Percentiles rank a stretch among this genome's conserved stretches.
phyloP scores from a whole-genome alignment of 2,797 vertebrate species.

The Chromis chromis region DNA sequence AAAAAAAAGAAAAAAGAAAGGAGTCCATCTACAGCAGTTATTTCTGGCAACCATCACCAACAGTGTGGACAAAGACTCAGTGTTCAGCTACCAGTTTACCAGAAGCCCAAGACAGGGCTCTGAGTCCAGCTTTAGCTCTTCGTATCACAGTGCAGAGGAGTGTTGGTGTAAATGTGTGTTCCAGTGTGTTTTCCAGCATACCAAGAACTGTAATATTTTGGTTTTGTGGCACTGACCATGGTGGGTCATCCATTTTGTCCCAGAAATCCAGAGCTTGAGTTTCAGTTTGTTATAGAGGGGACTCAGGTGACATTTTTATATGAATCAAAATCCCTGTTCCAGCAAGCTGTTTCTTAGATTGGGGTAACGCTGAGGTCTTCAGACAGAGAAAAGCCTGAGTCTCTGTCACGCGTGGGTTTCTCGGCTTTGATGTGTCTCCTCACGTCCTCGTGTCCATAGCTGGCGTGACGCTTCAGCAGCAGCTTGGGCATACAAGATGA shows the following conservation, averaged over 20 bases:
- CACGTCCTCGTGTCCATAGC: slow-evolving; percentile 87
- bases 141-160: slow-evolving; percentile 57
- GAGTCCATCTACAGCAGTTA: slow-evolving; percentile 42
- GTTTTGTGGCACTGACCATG: slow-evolving; percentile 22
- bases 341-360: slow-evolving; percentile 60
- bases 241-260: slow-evolving; percentile 10
- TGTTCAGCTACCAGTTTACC: slow-evolving; percentile 59
- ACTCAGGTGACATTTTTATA: not conserved
- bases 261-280: slow-evolving; percentile 22
- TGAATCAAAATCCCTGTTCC: slow-evolving; percentile 17
- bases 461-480: slow-evolving; percentile 86
- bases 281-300: slow-evolving; percentile 16
- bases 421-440: slow-evolving; percentile 86
- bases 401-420: slow-evolving; percentile 87
- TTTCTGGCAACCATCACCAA: slow-evolving; percentile 28
- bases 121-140: slow-evolving; percentile 42
- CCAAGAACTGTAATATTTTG: slow-evolving; percentile 38
- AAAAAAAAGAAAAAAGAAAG: slow-evolving; percentile 12
- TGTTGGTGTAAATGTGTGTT: slow-evolving; percentile 32
- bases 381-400: slow-evolving; percentile 93
- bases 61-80: slow-evolving; percentile 45
- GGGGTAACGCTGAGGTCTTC: slow-evolving; percentile 92
- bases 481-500: slow-evolving; percentile 78
- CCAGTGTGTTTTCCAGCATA: slow-evolving; percentile 70
- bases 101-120: slow-evolving; percentile 22